These are phyloP conservation scores for Sus scrofa DNA, from an alignment of 2,113 vertebrate genomes.

Conservation along the genomic window T2T-Sscrofa CM000819.6:125619001-125619500, in stretches of 20 bases:
- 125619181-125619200: neutral
- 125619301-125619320: neutral
- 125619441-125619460: neutral
- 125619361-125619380: neutral
- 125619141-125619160: neutral
- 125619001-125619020: neutral
- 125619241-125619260: neutral
- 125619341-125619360: neutral
- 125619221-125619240: neutral
- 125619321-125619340: neutral
- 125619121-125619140: conserved; percentile 14
- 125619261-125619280: neutral
- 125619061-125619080: neutral
- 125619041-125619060: neutral
- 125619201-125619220: neutral
- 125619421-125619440: neutral
- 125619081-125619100: neutral
- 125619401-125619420: rapidly evolving
- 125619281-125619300: neutral
- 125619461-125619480: neutral
- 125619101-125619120: neutral
- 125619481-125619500: neutral
- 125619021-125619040: neutral
- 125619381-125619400: neutral
- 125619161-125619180: neutral